Conservation (phyloP, 2,797 vertebrate genomes). For the Hyperoplus lanceolatus region DNA sequence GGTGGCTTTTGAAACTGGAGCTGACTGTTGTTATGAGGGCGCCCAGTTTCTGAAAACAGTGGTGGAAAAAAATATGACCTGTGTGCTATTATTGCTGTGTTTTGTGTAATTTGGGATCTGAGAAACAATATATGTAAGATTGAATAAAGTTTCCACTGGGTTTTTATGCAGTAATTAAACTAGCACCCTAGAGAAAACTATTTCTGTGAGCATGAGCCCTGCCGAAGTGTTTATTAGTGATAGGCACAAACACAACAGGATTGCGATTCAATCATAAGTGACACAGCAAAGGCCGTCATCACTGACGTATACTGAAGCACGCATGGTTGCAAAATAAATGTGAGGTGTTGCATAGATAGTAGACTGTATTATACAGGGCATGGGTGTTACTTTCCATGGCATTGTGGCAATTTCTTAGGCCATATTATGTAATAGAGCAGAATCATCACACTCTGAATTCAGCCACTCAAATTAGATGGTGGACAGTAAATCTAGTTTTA, state of each 20-base stretch:
- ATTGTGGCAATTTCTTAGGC: background rate
- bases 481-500: too few species aligned
- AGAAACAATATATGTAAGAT: slow-evolving; percentile 19
- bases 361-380: too few species aligned
- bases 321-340: too few species aligned
- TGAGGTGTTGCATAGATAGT: background rate
- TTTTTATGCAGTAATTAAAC: slow-evolving; percentile 53
- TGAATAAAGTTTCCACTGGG: slow-evolving; percentile 42
- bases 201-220: slow-evolving; percentile 46
- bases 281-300: background rate
- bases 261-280: slow-evolving; percentile 23
- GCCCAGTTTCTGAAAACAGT: slow-evolving; percentile 2
- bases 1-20: slow-evolving; percentile 24
- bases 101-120: slow-evolving; percentile 37
- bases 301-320: too few species aligned
- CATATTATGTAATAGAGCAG: background rate
- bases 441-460: background rate
- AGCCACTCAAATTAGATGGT: too few species aligned
- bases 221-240: slow-evolving; percentile 58
- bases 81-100: slow-evolving; percentile 10
- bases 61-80: slow-evolving; percentile 21
- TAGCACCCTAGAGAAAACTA: slow-evolving; percentile 31
- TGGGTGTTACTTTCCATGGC: background rate
- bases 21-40: background rate
- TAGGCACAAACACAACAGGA: slow-evolving; percentile 40